Base-by-base conservation (phyloP, 2,113 vertebrate genomes). In the Neolamprologus devosi region DNA sequence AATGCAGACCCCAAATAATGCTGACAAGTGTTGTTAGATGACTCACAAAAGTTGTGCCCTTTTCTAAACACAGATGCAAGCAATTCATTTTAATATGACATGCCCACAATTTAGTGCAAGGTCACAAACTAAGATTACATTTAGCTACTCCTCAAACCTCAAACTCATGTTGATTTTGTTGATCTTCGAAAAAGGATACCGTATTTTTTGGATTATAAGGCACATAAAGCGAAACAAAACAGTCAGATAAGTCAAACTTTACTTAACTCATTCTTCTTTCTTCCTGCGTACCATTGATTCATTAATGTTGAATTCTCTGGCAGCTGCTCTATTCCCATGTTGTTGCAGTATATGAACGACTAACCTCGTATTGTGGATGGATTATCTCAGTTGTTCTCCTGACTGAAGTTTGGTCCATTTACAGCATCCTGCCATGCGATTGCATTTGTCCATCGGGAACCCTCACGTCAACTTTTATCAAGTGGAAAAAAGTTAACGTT, bases 151-250 rank as follows among this genome's bases (percentile, higher is more conserved):
- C 54, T 28, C 23, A 28, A 21, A 65, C 60, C 10, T 65, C 17
- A n/a, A 65, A 58, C 55, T 58, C 55, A 9, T 65, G 17, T 65
- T n/a, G 17, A 37, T n/a, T 63, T 63, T 63, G 16, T 63, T 63
- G 58, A 33, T 19, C 58, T 63, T 2, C 0, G 16, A 35, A 63
- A 63, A 19, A n/a, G 28, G 58, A 1, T 19, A 57, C 23, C 4
- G 7, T 57, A 57, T 14, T 26, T 57, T 57, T 57, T 1, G 0
- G 54, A 57, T 26, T 57, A 0, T 57, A 26, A 57, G 55, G 4
- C 55, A 14, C 55, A 16, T 57, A 28, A 57, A 28, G 55, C 0
- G 2, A 28, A 57, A 57, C 3, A 57, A 8, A 57, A 2, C 55
- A 28, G 54, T 28, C 54, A 57, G 12, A 57, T 26, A 57, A 57